Evolutionary conservation across 1,140 invertebrate genomes (phyloP).

Genomic region (Drosophila nigromelanica): DNA sequence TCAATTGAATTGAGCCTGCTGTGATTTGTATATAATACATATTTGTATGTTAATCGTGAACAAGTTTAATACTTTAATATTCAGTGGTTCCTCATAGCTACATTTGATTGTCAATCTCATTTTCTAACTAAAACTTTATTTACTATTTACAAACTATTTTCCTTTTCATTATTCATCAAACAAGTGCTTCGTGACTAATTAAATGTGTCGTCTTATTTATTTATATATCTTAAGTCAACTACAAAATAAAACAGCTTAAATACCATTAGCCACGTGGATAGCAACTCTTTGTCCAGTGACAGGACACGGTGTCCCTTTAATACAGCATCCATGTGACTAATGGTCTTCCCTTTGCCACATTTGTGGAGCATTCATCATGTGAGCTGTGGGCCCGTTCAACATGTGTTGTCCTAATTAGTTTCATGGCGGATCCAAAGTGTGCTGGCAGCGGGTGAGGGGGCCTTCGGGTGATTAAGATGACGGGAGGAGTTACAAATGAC

Average conservation of each 20-base stretch:
- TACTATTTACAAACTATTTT: not conserved
- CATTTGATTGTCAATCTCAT: not conserved
- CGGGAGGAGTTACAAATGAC: conserved; percentile 35
- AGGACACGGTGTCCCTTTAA: conserved; percentile 11
- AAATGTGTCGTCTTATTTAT: conserved; percentile 12
- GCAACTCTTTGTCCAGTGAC: not conserved
- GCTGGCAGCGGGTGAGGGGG: not conserved
- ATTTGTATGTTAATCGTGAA: not conserved
- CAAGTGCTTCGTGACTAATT: conserved; percentile 17
- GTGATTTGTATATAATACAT: not conserved
- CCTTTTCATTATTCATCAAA: conserved; percentile 6
- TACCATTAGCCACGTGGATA: not conserved
- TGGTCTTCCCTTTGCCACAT: conserved; percentile 48
- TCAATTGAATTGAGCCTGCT: conserved; percentile 19
- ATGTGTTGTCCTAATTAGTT: conserved; percentile 74
- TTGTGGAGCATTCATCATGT: conserved; percentile 62
- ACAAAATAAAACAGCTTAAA: conserved; percentile 2
- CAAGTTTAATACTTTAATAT: too few relatives aligned
- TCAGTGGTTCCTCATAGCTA: too few relatives aligned
- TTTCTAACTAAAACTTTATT: not conserved
- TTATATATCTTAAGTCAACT: conserved; percentile 8
- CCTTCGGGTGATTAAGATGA: conserved; percentile 47
- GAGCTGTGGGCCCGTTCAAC: conserved; percentile 43
- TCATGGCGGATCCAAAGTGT: conserved; percentile 6
- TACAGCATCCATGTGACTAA: conserved; percentile 49